Conservation (phyloP, 1,140 invertebrate species). For the Diuraphis noxia region DNA sequence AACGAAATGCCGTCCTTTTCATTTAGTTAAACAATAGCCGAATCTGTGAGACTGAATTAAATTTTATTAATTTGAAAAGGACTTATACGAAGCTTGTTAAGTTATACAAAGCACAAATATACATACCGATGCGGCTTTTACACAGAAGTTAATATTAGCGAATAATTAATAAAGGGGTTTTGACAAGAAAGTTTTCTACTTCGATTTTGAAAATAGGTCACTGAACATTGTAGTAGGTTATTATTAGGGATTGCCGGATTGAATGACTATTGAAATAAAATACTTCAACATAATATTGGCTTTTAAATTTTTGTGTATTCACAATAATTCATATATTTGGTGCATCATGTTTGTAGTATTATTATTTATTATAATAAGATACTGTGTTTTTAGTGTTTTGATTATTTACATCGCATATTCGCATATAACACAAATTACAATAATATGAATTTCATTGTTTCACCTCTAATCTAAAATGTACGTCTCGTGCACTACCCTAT, state of each 20-base stretch:
- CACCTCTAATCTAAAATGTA: slow-evolving; percentile 22
- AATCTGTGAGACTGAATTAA: slow-evolving; percentile 8
- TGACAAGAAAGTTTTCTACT: slow-evolving; percentile 24
- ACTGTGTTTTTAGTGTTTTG: background rate
- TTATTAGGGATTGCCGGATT: background rate
- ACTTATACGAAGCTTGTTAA: background rate
- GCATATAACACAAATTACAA: background rate
- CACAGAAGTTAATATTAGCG: slow-evolving; percentile 15
- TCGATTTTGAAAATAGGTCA: slow-evolving; percentile 33
- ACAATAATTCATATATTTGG: background rate
- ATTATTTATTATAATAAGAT: background rate
- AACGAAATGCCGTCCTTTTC: background rate
- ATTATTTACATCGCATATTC: background rate
- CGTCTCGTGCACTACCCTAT: background rate
- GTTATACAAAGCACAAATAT: slow-evolving; percentile 18
- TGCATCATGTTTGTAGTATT: background rate
- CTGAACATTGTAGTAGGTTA: background rate
- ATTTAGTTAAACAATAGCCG: background rate
- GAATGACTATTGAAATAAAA: background rate
- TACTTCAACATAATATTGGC: background rate
- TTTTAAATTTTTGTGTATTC: background rate
- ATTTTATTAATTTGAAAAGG: slow-evolving; percentile 21
- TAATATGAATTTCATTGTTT: background rate
- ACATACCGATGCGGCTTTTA: background rate
- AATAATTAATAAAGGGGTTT: slow-evolving; percentile 25